Evolutionary conservation across 2,113 vertebrate species (phyloP), one percentile per base, ranked within the genome.

Genomic region (Glaucomys volans): DNA sequence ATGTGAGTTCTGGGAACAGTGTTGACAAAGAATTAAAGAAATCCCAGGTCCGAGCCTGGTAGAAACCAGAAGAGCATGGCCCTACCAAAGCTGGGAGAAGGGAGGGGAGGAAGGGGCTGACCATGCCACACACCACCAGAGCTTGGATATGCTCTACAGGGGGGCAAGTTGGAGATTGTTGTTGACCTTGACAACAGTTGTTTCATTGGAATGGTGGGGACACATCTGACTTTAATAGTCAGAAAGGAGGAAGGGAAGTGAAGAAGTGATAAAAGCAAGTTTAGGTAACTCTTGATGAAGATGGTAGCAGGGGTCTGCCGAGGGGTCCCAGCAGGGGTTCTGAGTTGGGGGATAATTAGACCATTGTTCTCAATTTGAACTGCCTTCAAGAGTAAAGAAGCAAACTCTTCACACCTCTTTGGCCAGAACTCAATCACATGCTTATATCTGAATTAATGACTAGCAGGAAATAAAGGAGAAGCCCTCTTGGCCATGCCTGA

Each of bases 41-140:
- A 47, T 20, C 54, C 9, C 26, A 11, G 40, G 67, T 62, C 35
- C 52, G 66, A 81, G 44, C 44, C 28, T 50, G 18, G 66, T 14
- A 44, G 37, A 40, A 26, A 30, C 35, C 30, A 75, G 57, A 72
- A 57, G 37, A 71, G 35, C 30, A 9, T 8, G 24, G 47, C 10
- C 18, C 47, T 40, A 30, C 32, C 2, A 40, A 80, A 14, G n/a
- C 44, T 30, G 8, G 28, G 69, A 50, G 54, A 11, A 44, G 90
- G 24, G n/a, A 37, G 17, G 35, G 20, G 47, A 28, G 4, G 52
- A 52, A n/a, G 30, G 32, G 32, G 32, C 66, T 35, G 30, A n/a
- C 8, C 24, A 17, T 13, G 6, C 77, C 4, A 32, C 0, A 10
- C 4, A 3, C 32, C 42, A 24, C 0, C 40, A 50, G 5, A 9